phyloP scores from a whole-genome alignment of 1,140 invertebrate genomes.

The Drosophila persimilis region DNA sequence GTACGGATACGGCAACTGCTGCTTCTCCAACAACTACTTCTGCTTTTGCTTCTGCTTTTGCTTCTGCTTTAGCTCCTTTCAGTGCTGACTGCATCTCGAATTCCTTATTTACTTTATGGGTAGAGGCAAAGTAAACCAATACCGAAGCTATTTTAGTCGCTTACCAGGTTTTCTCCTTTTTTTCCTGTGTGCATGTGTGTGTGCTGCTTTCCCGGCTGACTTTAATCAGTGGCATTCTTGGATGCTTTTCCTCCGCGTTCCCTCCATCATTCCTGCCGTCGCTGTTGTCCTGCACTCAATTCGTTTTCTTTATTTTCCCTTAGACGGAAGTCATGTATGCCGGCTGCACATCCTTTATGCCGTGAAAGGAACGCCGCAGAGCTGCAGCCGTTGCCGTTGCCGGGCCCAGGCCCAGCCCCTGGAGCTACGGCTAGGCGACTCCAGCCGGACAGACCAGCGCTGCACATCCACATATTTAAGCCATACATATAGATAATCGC shows the following conservation, averaged over 20 bases:
- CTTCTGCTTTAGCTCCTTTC: constrained; percentile 51
- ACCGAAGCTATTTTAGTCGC: constrained; percentile 72
- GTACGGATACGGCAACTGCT: not conserved
- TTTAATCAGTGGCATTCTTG: constrained; percentile 77
- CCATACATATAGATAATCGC: constrained; percentile 68
- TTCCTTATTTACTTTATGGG: constrained; percentile 79
- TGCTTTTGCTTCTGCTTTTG: constrained; percentile 24
- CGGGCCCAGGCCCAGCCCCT: not conserved
- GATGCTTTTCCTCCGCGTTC: constrained; percentile 29
- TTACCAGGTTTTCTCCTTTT: constrained; percentile 57
- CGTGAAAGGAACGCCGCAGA: constrained; percentile 43
- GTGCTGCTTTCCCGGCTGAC: constrained; percentile 36
- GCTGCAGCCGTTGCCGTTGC: constrained; percentile 14
- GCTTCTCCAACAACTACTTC: constrained; percentile 5
- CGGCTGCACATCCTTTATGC: constrained; percentile 67
- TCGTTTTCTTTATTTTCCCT: constrained; percentile 77
- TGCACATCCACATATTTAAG: constrained; percentile 52
- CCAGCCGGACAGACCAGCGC: constrained; percentile 24
- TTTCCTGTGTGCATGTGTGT: constrained; percentile 23
- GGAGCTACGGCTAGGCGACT: constrained; percentile 14
- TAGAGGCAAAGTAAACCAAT: constrained; percentile 62
- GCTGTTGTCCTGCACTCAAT: constrained; percentile 73
- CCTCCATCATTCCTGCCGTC: constrained; percentile 2
- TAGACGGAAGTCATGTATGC: constrained; percentile 74
- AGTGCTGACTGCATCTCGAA: constrained; percentile 61